These are phyloP conservation scores for Himantopus leucocephalus DNA, from an alignment of 2,113 vertebrate genomes.

Conservation along the genomic window DNA sequence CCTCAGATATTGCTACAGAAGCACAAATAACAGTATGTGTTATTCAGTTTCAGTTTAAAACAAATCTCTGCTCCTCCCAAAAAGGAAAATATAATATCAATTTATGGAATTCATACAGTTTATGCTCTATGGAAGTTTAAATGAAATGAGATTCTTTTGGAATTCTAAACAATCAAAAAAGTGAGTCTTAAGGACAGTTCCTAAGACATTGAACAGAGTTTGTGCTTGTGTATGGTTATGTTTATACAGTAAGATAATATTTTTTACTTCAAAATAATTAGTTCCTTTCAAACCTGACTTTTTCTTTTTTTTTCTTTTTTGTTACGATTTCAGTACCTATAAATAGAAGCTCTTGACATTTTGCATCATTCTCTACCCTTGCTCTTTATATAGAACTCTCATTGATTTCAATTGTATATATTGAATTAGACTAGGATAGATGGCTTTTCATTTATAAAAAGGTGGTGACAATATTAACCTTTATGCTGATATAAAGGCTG, in stretches of 20 bases:
- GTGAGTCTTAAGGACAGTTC: background rate
- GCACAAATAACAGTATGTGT: background rate
- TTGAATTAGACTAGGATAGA: slow-evolving; percentile 26
- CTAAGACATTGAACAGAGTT: background rate
- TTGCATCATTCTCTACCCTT: slow-evolving; percentile 23
- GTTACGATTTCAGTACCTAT: background rate
- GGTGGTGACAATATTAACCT: slow-evolving; percentile 21
- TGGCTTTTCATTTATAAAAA: slow-evolving; percentile 17
- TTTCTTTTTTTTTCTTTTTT: background rate
- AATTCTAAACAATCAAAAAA: background rate
- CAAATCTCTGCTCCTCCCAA: background rate
- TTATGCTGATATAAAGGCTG: background rate
- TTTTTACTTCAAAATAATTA: background rate
- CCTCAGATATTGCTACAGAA: background rate
- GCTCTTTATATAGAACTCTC: slow-evolving; percentile 25
- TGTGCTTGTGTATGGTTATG: background rate
- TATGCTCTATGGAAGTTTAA: background rate
- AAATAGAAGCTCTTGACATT: slow-evolving; percentile 54
- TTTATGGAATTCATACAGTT: background rate
- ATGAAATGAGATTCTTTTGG: background rate
- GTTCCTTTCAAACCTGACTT: background rate
- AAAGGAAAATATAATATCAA: background rate
- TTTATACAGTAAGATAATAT: background rate
- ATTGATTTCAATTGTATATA: slow-evolving; percentile 21
- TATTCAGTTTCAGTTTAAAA: background rate